phyloP scores from a whole-genome alignment of 2,113 vertebrate genomes.

The Lipophrys pholis region DNA sequence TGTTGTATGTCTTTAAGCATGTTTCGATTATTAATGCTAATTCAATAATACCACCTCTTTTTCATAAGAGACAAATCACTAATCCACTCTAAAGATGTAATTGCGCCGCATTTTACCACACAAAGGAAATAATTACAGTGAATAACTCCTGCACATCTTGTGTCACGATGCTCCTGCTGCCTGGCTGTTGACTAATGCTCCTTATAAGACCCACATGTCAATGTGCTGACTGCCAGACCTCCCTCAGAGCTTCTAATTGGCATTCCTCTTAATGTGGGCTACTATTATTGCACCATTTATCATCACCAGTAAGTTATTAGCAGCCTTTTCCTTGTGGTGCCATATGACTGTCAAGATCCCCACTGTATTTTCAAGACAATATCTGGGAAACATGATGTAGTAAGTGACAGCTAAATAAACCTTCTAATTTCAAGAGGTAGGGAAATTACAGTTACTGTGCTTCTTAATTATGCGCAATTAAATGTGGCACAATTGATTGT shows the following conservation, averaged over 20 bases:
- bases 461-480: not conserved
- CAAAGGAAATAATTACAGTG: not conserved
- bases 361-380: too few relatives aligned
- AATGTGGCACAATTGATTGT: not conserved
- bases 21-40: too few relatives aligned
- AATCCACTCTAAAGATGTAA: too few relatives aligned
- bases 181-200: not conserved
- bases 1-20: too few relatives aligned
- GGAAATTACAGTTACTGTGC: not conserved
- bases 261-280: not conserved
- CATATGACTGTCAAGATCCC: too few relatives aligned
- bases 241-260: constrained; percentile 5
- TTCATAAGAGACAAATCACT: too few relatives aligned
- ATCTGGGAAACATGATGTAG: not conserved
- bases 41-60: too few relatives aligned
- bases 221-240: constrained; percentile 9
- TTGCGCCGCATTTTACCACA: not conserved
- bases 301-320: not conserved
- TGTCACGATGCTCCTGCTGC: not conserved
- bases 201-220: constrained; percentile 1
- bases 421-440: not conserved
- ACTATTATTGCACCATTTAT: not conserved
- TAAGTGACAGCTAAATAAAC: not conserved
- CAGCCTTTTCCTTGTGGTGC: not conserved
- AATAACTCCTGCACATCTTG: not conserved